Evolutionary conservation across 2,113 vertebrate genomes (phyloP).

Genomic region (Pardalotus punctatus): DNA sequence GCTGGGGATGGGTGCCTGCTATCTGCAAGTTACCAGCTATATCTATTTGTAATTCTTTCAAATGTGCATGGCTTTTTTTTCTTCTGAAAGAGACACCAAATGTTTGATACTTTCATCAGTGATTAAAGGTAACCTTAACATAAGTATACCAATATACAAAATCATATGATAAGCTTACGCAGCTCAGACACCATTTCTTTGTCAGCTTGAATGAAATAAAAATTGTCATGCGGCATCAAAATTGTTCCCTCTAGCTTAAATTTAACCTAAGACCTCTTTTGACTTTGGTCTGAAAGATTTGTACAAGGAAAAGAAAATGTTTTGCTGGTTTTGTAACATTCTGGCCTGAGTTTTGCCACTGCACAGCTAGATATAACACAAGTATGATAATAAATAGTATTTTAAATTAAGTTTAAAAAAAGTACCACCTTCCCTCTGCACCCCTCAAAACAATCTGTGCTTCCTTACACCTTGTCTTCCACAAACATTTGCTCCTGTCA

Average conservation of each 20-base stretch:
- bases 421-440: rapidly evolving
- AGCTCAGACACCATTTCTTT: not conserved
- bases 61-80: not conserved
- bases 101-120: not conserved
- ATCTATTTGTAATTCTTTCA: not conserved
- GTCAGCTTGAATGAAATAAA: not conserved
- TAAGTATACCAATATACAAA: not conserved
- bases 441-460: not conserved
- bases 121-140: not conserved
- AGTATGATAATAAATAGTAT: not conserved
- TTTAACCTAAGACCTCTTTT: not conserved
- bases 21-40: not conserved
- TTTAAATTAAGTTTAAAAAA: not conserved
- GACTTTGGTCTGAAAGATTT: not conserved
- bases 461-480: not conserved
- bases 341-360: not conserved
- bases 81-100: not conserved
- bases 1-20: not conserved
- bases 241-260: not conserved
- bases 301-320: not conserved
- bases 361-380: not conserved
- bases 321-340: not conserved
- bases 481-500: not conserved
- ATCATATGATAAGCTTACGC: not conserved
- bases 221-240: not conserved